phyloP scores from a whole-genome alignment of 2,113 vertebrate genomes.

The Pongo abelii region DNA sequence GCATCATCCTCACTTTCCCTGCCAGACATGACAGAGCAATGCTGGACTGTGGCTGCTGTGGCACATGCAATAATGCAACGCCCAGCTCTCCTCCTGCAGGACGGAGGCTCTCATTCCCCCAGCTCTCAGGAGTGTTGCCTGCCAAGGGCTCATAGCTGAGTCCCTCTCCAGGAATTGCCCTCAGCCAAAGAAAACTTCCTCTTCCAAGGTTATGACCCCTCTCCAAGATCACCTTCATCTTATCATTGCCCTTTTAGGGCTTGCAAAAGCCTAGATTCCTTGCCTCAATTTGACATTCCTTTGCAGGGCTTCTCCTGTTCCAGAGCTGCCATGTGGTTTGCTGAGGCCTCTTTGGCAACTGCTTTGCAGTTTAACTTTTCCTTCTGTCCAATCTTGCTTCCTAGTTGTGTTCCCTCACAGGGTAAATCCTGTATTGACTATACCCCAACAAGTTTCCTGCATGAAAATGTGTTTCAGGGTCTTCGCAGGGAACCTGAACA shows the following conservation, averaged over 20 bases:
- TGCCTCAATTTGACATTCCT: neutral
- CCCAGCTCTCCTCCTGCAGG: neutral
- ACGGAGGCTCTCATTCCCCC: accelerated
- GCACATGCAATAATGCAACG: accelerated
- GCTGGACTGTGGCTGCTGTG: neutral
- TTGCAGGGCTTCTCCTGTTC: neutral
- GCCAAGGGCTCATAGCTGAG: neutral
- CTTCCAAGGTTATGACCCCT: neutral
- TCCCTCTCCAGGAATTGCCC: neutral
- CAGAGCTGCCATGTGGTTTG: neutral
- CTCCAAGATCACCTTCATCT: neutral
- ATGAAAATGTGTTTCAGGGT: neutral
- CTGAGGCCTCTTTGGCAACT: neutral
- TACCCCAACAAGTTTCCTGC: neutral
- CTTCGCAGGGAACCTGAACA: neutral
- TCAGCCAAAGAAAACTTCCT: neutral
- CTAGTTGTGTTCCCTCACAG: neutral
- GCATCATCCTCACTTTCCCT: neutral
- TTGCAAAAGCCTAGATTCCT: neutral
- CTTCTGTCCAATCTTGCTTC: neutral
- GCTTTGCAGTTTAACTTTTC: neutral
- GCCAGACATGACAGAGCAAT: neutral
- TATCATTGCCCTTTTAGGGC: neutral
- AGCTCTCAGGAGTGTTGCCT: neutral
- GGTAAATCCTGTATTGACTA: neutral